phyloP scores from a whole-genome alignment of 2,888 invertebrate genomes.

The Schizaphis graminum region DNA sequence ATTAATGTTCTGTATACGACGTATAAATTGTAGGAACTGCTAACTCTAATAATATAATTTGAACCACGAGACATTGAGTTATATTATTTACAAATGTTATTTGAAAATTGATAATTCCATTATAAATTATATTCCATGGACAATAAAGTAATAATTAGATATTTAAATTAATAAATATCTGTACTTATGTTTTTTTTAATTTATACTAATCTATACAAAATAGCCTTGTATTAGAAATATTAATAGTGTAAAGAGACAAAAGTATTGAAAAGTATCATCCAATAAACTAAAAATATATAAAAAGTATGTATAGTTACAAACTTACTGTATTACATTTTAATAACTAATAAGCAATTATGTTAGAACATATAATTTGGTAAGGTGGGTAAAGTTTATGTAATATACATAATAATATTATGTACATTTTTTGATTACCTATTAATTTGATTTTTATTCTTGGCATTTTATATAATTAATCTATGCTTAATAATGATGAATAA shows the following conservation, averaged over 20 bases:
- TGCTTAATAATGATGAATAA: neutral
- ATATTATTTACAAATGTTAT: neutral
- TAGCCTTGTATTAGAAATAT: neutral
- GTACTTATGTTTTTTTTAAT: neutral
- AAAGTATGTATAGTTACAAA: neutral
- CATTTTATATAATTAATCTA: neutral
- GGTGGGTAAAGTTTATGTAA: neutral
- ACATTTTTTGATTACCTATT: neutral
- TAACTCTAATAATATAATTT: conserved; percentile 14
- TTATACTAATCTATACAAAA: neutral
- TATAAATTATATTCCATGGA: neutral
- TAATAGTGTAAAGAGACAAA: neutral
- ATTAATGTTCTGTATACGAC: conserved; percentile 39
- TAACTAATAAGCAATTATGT: neutral
- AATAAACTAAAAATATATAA: neutral
- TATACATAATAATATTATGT: neutral
- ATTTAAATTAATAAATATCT: neutral
- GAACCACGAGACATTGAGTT: conserved; percentile 2
- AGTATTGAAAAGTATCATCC: neutral
- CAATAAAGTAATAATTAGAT: neutral
- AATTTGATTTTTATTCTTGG: neutral
- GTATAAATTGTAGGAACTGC: conserved; percentile 11
- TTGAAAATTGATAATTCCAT: neutral
- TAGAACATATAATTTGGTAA: neutral
- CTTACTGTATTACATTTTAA: neutral